Evolutionary conservation across 2,797 vertebrate genomes (phyloP).

Genomic region (Pangasius larnaudii): DNA sequence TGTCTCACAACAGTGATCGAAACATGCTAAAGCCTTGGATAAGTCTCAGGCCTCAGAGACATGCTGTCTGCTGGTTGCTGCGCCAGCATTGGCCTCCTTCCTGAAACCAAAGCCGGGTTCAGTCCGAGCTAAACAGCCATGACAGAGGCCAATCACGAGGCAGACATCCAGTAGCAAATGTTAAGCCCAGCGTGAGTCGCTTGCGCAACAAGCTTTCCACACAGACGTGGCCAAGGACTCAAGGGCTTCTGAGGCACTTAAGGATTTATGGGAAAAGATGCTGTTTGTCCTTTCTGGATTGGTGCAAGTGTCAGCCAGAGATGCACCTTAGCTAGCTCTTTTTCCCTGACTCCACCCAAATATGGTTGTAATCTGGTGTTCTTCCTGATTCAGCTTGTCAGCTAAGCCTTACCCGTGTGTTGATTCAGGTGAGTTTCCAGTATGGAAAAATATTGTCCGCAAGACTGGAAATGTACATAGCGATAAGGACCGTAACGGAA

Average conservation of each 20-base stretch:
- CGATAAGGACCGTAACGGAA: background rate
- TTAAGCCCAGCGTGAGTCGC: slow-evolving; percentile 70
- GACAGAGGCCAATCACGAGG: slow-evolving; percentile 47
- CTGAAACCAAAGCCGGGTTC: slow-evolving; percentile 46
- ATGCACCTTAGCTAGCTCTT: slow-evolving; percentile 7
- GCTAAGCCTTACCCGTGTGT: background rate
- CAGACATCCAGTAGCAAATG: slow-evolving; percentile 65
- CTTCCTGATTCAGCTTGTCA: slow-evolving; percentile 10
- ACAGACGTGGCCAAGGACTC: slow-evolving; percentile 30
- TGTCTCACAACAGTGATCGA: slow-evolving; percentile 38
- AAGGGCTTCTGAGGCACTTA: slow-evolving; percentile 49
- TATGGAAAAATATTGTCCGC: background rate
- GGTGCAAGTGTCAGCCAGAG: slow-evolving; percentile 18
- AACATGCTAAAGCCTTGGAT: slow-evolving; percentile 47
- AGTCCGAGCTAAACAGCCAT: slow-evolving; percentile 38
- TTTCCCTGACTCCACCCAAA: background rate
- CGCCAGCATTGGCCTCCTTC: slow-evolving; percentile 34
- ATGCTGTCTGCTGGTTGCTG: slow-evolving; percentile 32
- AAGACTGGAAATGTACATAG: slow-evolving; percentile 16
- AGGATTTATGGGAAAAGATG: slow-evolving; percentile 42
- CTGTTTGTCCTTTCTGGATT: slow-evolving; percentile 24
- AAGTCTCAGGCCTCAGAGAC: slow-evolving; percentile 39
- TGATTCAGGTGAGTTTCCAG: slow-evolving; percentile 15
- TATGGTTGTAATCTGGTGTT: background rate
- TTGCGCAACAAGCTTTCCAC: slow-evolving; percentile 69